A percentile compares a stretch with the other conserved stretches of the same genome.
phyloP scores from a whole-genome alignment of 2,797 vertebrate genomes.

The Rhabdomys pumilio region DNA sequence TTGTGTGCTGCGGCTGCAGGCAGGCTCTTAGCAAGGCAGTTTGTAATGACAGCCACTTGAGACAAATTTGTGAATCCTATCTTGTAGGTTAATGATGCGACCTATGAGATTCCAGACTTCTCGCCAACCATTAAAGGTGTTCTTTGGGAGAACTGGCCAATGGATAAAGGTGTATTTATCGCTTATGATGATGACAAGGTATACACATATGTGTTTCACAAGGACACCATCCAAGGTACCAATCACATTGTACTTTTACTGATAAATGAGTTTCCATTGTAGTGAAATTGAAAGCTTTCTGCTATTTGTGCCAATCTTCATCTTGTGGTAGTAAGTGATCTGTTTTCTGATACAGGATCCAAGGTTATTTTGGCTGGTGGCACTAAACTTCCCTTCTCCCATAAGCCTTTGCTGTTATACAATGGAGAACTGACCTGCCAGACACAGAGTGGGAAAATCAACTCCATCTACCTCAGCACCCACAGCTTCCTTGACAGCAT shows the following conservation, averaged over 20 bases:
- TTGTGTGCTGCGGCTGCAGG: not conserved
- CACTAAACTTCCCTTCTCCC: conserved; percentile 95
- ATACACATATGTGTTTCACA: conserved; percentile 96
- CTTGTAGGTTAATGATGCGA: conserved; percentile 92
- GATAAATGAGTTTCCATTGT: conserved; percentile 38
- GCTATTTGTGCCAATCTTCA: not conserved
- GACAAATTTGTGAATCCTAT: conserved; percentile 38
- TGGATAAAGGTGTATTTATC: conserved; percentile 95
- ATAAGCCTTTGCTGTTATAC: conserved; percentile 96
- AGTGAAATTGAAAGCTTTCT: conserved; percentile 51
- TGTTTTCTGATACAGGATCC: conserved; percentile 91
- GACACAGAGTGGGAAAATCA: conserved; percentile 96
- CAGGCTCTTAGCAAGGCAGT: not conserved
- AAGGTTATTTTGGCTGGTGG: conserved; percentile 94
- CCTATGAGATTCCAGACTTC: conserved; percentile 96
- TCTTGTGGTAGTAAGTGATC: conserved; percentile 9
- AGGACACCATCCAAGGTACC: conserved; percentile 96
- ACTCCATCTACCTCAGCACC: conserved; percentile 92
- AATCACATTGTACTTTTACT: conserved; percentile 21
- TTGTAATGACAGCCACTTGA: not conserved
- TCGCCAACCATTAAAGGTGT: conserved; percentile 96
- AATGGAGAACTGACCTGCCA: conserved; percentile 98
- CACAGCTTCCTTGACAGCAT: conserved; percentile 93
- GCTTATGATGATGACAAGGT: conserved; percentile 97
- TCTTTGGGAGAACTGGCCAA: conserved; percentile 97